Base-by-base conservation (phyloP, 2,888 invertebrate genomes). In the Drosophila diplacantha region DNA sequence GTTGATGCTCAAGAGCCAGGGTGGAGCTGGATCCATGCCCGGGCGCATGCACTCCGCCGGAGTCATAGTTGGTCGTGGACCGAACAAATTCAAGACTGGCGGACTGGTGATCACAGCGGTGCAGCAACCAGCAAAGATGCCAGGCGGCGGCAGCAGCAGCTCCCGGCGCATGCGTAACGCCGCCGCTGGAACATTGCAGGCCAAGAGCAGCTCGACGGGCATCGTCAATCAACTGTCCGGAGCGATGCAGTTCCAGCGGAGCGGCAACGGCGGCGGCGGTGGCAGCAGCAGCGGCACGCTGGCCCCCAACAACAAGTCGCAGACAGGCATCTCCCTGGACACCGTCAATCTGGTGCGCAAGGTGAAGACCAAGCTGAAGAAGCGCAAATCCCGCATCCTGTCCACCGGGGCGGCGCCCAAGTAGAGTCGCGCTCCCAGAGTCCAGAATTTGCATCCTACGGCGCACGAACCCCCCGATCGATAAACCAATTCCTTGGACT, bases 21-120 rank as follows among this genome's bases (percentile, higher is more conserved):
- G 44, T 1, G 29, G 32, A 1, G 56, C 29, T 22, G 56, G 38
- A 3, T 9, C 46, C 14, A 49, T 58, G 8, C 26, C 39, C 38
- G 49, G 64, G 7, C 46, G 67, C 9, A 53, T 63, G 89, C 72
- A 47, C 38, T 55, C 65, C 1, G 66, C 56, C n/a, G 49, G 71
- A 24, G 64, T 59, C 7, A 31, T 38, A 14, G 34, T 39, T 5
- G 52, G 31, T 12, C 44, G 58, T 9, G 57, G 41, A 7, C 29
- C 76, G 5, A 71, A 65, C 59, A 90, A 90, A 66, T 92, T 92
- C 75, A 90, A 91, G 76, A 91, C 91, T 72, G 88, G 91, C 61
- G 91, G 91, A 20, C 88, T 91, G 66, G 91, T 92, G 0, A 91
- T 92, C 29, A 91, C 92, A 12, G 91, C 92, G 3, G 82, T 84